These are phyloP conservation scores for Eurystomus gularis DNA, from an alignment of 2,113 vertebrate genomes.

Conservation along the genomic window DNA sequence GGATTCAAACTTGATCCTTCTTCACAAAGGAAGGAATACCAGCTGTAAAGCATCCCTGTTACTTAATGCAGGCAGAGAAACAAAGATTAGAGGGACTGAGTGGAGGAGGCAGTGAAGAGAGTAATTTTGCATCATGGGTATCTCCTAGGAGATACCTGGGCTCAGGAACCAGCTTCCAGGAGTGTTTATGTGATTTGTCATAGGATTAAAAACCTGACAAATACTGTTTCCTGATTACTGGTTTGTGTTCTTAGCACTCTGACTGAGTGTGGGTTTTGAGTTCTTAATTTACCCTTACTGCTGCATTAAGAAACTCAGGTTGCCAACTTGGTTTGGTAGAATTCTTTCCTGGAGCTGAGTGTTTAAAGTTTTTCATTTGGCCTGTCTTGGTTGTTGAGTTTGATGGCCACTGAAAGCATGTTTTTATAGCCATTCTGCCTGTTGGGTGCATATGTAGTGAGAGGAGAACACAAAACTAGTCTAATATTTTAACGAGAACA, in stretches of 20 bases:
- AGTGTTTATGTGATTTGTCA: not conserved
- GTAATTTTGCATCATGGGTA: not conserved
- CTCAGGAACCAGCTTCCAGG: not conserved
- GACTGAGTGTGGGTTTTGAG: not conserved
- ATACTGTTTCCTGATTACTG: not conserved
- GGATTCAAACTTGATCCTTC: not conserved
- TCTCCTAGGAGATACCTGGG: not conserved
- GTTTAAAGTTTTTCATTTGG: not conserved
- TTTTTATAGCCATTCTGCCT: not conserved
- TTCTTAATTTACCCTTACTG: not conserved
- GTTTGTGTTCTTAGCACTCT: not conserved
- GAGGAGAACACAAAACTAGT: not conserved
- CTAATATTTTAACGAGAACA: not conserved
- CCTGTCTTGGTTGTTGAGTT: not conserved
- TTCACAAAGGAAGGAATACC: not conserved
- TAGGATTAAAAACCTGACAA: not conserved
- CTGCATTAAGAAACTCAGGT: not conserved
- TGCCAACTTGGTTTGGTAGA: not conserved
- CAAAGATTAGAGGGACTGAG: not conserved
- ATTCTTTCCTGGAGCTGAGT: not conserved
- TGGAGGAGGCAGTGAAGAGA: not conserved
- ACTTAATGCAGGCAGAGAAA: not conserved
- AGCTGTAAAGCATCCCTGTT: not conserved
- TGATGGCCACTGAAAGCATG: not conserved
- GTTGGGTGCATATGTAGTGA: not conserved